Base-by-base conservation (phyloP, 2,888 invertebrate genomes). In the Amblyjoppa fuscipennis region DNA sequence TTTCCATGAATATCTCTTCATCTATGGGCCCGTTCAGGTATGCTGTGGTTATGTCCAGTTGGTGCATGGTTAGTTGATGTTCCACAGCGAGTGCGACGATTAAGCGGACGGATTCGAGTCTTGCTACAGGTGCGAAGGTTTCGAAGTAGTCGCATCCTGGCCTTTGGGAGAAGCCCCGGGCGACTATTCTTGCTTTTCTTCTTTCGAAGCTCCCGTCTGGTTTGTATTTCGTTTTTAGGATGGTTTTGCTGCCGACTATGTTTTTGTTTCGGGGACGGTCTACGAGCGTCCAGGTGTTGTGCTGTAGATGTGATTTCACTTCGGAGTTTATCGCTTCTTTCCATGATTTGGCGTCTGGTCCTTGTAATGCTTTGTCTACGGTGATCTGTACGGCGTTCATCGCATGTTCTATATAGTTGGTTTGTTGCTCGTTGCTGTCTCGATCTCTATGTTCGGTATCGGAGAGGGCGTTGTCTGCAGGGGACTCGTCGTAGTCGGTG, bases 331-430 rank as follows among this genome's bases (percentile, higher is more conserved):
- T 89, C 3, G 89, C 88, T 1, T 84, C 41, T 9, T 59, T 73
- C 88, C 88, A 89, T 31, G 86, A 84, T 4, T 38, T 13, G 0
- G 80, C 78, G 13, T 88, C 79, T 5, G 78, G 45, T 16, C 86
- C 78, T 5, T 61, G 38, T 11, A 88, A 38, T 0, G 88, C 88
- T 41, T 84, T 69, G 7, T 66, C 31, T 38, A 83, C 20, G 25
- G 34, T 53, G 34, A 82, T 3, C 11, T 83, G 75, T 3, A 64
- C 74, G 1, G 73, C 82, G 20, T 61, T 81, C 20, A 78, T 78
- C 16, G 75, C 80, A 5, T 20, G 20, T 45, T 83, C 83, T 53
- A 70, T 41, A 28, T 16, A 9, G 53, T 70, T 66, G 11, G 45
- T 73, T 51, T 64, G 25, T 28, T 4, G 61, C 41, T 71, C 71